These are phyloP conservation scores for Gymnogyps californianus DNA, from an alignment of 2,113 vertebrate genomes.

Conservation along the genomic window DNA sequence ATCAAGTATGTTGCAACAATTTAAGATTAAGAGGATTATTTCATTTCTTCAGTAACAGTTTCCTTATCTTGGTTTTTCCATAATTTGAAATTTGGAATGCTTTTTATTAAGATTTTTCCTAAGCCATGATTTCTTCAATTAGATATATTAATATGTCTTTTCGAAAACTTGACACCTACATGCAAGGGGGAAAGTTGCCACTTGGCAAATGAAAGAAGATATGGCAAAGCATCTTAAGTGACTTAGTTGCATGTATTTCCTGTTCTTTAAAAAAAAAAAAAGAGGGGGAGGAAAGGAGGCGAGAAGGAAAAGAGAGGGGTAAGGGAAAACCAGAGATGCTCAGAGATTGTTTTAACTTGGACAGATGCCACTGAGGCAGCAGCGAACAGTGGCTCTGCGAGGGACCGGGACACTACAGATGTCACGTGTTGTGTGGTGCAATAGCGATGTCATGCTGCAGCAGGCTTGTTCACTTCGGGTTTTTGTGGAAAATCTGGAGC, in stretches of 20 bases:
- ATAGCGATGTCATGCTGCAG: neutral
- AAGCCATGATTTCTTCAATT: neutral
- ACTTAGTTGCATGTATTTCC: neutral
- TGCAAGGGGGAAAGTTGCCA: neutral
- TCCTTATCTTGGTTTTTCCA: neutral
- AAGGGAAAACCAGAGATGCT: neutral
- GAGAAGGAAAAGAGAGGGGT: neutral
- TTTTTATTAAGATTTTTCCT: conserved; percentile 9
- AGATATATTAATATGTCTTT: neutral
- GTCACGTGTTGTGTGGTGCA: neutral
- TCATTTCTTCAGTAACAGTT: neutral
- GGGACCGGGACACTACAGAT: neutral
- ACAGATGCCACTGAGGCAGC: neutral
- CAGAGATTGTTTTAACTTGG: neutral
- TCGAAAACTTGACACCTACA: neutral
- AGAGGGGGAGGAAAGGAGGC: neutral
- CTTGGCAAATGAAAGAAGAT: conserved; percentile 8
- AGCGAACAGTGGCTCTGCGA: neutral
- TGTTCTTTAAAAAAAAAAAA: no score
- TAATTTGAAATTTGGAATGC: neutral
- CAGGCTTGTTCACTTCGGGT: neutral
- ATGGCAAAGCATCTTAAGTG: neutral
- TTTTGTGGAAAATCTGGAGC: neutral
- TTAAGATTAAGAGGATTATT: conserved; percentile 52
- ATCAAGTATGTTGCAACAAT: conserved; percentile 10